Evolutionary conservation across 2,888 invertebrate genomes (phyloP).

Genomic region (Caprella mutica): DNA sequence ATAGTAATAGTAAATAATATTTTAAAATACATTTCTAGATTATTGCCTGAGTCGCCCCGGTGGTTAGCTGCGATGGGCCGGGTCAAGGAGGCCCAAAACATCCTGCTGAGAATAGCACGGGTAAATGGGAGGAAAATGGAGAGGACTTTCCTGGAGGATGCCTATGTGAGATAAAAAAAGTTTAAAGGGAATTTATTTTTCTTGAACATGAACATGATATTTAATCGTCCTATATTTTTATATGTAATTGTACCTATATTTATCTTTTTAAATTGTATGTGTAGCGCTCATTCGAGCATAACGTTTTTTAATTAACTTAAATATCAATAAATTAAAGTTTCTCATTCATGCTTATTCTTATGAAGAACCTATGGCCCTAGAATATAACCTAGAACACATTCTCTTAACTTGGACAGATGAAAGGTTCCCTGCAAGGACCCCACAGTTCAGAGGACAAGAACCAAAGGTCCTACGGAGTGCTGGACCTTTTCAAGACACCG

Average conservation of each 20-base stretch:
- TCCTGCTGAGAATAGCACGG: slow-evolving; percentile 51
- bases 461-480: slow-evolving; percentile 19
- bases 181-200: background rate
- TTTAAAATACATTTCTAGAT: slow-evolving; percentile 13
- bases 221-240: background rate
- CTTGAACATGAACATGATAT: background rate
- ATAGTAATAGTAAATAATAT: no score
- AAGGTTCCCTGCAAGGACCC: no score
- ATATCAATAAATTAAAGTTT: no score
- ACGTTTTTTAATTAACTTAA: no score
- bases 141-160: slow-evolving; percentile 47
- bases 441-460: background rate
- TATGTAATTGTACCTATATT: background rate
- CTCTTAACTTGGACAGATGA: no score
- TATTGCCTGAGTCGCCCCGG: slow-evolving; percentile 43
- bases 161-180: background rate
- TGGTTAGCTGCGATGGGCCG: slow-evolving; percentile 46
- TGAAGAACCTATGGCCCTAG: no score
- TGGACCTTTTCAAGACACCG: slow-evolving; percentile 29
- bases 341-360: no score
- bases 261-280: background rate
- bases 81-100: slow-evolving; percentile 54
- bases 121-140: slow-evolving; percentile 50
- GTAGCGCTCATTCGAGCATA: background rate
- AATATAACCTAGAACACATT: no score